Evolutionary conservation across 2,888 invertebrate species (phyloP).

Genomic region (Gibbula magus): DNA sequence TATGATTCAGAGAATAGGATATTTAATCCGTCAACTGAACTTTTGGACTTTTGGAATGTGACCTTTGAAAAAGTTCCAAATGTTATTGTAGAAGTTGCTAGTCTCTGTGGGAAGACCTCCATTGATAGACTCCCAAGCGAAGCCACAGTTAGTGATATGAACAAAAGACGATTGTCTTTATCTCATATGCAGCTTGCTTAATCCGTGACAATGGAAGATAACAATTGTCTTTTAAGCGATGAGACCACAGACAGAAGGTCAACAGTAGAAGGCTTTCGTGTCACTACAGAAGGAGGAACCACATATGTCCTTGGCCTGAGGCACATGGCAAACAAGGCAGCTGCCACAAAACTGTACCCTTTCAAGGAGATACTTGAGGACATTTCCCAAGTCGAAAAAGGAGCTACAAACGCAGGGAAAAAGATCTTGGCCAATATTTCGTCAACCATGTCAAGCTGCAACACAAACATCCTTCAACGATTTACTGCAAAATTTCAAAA

Average conservation of each 20-base stretch:
- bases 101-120: background rate
- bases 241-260: constrained; percentile 31
- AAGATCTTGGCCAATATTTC: constrained; percentile 34
- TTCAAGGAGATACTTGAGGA: background rate
- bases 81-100: background rate
- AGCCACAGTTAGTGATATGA: background rate
- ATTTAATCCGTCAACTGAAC: background rate
- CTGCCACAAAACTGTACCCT: background rate
- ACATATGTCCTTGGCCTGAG: constrained; percentile 27
- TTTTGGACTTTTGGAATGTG: background rate
- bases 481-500: constrained; percentile 32
- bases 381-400: constrained; percentile 6
- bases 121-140: background rate
- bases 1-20: background rate
- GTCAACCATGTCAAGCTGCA: constrained; percentile 36
- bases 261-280: constrained; percentile 8
- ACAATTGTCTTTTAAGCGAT: constrained; percentile 27
- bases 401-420: constrained; percentile 16
- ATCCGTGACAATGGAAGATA: background rate
- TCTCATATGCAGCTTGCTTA: constrained; percentile 7
- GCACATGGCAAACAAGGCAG: background rate
- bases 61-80: background rate
- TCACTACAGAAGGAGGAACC: constrained; percentile 20
- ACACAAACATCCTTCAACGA: constrained; percentile 32
- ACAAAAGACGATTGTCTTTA: background rate